phyloP scores from a whole-genome alignment of 2,113 vertebrate species.

The Lates calcarifer region DNA sequence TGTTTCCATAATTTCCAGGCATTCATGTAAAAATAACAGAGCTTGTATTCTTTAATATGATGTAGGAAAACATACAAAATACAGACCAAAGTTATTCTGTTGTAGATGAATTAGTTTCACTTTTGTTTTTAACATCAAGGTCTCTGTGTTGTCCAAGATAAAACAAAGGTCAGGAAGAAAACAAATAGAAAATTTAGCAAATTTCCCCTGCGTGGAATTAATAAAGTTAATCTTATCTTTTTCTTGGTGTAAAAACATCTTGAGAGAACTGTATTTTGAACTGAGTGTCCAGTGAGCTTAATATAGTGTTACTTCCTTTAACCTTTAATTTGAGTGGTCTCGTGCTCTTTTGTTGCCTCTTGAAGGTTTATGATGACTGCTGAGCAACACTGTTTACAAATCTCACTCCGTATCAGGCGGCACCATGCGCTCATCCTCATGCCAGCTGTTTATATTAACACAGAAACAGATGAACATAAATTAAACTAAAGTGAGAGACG shows the following conservation, averaged over 20 bases:
- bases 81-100: neutral
- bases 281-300: neutral
- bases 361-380: constrained; percentile 6
- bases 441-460: constrained; percentile 25
- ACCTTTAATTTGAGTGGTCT: constrained; percentile 2
- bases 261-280: neutral
- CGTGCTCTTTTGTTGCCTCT: constrained; percentile 2
- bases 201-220: too few species aligned
- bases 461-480: neutral
- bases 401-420: constrained; percentile 22
- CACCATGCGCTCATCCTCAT: neutral
- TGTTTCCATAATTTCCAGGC: neutral
- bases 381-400: constrained; percentile 25
- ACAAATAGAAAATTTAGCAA: too few species aligned
- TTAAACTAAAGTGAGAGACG: neutral
- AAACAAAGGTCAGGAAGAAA: neutral
- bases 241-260: neutral
- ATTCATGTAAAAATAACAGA: neutral
- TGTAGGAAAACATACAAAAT: neutral
- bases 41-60: neutral
- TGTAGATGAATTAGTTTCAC: neutral
- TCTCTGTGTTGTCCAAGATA: neutral
- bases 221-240: too few species aligned
- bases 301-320: neutral
- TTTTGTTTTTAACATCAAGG: neutral